Percentiles rank a stretch among this genome's conserved stretches.
Evolutionary conservation across 2,113 vertebrate genomes (phyloP).

Genomic region (Oplegnathus fasciatus): DNA sequence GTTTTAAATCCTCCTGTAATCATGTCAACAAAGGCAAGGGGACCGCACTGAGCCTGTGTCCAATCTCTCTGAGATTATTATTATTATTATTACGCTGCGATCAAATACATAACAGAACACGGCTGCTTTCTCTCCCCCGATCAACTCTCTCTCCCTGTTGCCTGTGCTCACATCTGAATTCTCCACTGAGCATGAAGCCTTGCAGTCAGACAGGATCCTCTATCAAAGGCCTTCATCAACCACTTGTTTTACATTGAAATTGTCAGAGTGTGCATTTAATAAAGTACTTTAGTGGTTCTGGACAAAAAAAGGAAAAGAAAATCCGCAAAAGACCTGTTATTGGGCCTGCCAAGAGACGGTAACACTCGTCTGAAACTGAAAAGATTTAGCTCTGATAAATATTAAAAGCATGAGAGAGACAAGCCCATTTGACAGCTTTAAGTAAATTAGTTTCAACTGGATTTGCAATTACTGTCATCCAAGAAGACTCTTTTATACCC

Average conservation of each 20-base stretch:
- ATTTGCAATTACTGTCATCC: constrained; percentile 70
- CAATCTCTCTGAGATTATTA: constrained; percentile 44
- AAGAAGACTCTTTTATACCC: constrained; percentile 36
- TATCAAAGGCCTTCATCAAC: constrained; percentile 22
- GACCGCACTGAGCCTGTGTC: constrained; percentile 1
- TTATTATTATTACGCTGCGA: constrained; percentile 6
- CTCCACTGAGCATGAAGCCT: not conserved
- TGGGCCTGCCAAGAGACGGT: constrained; percentile 22
- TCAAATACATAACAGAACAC: constrained; percentile 17
- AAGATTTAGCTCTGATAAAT: constrained; percentile 38
- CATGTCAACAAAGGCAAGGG: constrained; percentile 30
- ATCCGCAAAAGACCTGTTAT: constrained; percentile 14
- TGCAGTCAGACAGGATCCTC: constrained; percentile 15
- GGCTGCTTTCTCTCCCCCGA: constrained; percentile 3
- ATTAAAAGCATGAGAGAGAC: constrained; percentile 37
- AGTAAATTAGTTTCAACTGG: constrained; percentile 56
- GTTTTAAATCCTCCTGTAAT: constrained; percentile 56
- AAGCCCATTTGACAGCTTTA: constrained; percentile 39
- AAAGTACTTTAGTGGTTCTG: constrained; percentile 30
- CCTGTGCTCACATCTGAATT: constrained; percentile 12
- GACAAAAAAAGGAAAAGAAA: constrained; percentile 8
- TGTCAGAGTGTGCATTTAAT: constrained; percentile 27
- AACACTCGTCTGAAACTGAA: constrained; percentile 30
- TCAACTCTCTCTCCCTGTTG: not conserved
- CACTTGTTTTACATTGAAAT: constrained; percentile 34